Evolutionary conservation across 92 coral and sea anemone species (phyloP), one percentile per base, ranked within the genome.

Genomic region (Hydrozoanthus gracilis): DNA sequence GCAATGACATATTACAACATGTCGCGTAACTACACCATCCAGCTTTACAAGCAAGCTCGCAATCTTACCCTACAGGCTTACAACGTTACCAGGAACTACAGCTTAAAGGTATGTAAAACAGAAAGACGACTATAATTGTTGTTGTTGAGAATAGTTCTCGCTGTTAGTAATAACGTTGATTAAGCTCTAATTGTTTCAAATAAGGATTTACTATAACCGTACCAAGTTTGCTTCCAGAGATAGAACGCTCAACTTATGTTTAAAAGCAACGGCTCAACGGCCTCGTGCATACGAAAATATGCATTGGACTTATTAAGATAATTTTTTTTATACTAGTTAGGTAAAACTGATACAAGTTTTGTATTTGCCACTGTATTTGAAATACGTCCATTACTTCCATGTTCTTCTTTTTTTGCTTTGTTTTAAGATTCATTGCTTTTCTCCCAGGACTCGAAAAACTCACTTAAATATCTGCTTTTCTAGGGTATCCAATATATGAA

Each of bases 11-110:
- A 82, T 39, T 92, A 62, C 92, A 94, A 92, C 78, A 52, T 70
- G 87, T 88, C 95, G 44, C 95, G 91, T 76, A 91, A 66, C 76
- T 72, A 90, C 52, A 89, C 93, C 5, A 64, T 90, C 62, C 95
- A 86, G 45, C 87, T 88, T 51, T 79, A 88, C 70, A 62, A 80
- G 10, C 90, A 82, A n/a, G 88, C 85, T 12, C 78, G 56, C 72
- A 52, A 70, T 39, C 18, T 71, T 16, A 56, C 87, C 11, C 35
- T 83, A 35, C 73, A 45, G 20, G 79, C 79, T 13, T 83, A 70
- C 87, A 71, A 71, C 67, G 54, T 70, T 67, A 71, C 87, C 45
- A 51, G 65, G 51, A 83, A 83, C 20, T 70, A 52, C 65, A 83
- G 78, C 51, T 51, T 83, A 67, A 51, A 51, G 87, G 87, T 83